Evolutionary conservation across 2,113 vertebrate species (phyloP).

Genomic region (Hydrochoerus hydrochaeris): DNA sequence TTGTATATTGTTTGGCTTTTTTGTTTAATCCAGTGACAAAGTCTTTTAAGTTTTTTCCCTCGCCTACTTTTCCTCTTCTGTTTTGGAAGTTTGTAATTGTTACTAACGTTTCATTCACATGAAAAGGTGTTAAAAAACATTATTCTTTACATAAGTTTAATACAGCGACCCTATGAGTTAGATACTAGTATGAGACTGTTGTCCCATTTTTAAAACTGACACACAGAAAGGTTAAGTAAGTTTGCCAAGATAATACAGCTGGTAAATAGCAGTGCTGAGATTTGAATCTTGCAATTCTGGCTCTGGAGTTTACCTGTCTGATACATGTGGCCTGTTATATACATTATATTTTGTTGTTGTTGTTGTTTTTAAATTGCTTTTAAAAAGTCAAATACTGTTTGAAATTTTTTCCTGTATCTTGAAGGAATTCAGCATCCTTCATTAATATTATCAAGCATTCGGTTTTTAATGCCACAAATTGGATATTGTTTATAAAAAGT

Average conservation of each 20-base stretch:
- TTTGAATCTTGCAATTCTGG: background rate
- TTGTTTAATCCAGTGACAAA: background rate
- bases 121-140: background rate
- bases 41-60: background rate
- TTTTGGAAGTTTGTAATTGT: background rate
- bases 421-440: background rate
- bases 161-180: background rate
- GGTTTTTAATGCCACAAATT: background rate
- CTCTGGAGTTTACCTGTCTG: background rate
- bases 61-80: background rate
- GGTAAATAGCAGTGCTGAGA: background rate
- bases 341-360: background rate
- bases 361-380: background rate
- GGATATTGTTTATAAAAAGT: background rate
- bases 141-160: background rate
- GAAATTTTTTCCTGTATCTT: constrained; percentile 1
- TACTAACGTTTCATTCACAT: background rate
- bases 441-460: background rate
- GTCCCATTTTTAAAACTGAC: background rate
- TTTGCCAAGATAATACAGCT: background rate
- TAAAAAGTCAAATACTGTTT: background rate
- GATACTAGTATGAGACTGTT: background rate
- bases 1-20: background rate
- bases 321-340: background rate
- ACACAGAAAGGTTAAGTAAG: background rate